Base-by-base conservation (phyloP, 1,140 invertebrate species). In the Phymastichus coffea region DNA sequence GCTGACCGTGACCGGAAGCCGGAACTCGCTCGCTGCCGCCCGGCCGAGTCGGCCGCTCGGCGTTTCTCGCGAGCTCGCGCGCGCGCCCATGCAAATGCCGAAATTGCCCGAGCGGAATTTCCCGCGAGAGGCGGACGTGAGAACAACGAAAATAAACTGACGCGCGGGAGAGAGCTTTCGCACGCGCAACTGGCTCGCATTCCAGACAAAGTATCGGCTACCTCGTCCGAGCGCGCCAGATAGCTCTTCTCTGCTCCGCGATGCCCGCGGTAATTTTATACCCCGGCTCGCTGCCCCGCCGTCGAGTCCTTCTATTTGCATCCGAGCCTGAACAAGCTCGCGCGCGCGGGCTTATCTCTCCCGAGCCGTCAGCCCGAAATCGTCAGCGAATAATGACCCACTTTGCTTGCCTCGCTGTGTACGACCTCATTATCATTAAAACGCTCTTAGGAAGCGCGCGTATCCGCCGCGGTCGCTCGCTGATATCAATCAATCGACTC, bases 171-270 rank as follows among this genome's bases (percentile, higher is more conserved):
- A 37, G n/a, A 23, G 28, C 28, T 30, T 6, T 12, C 6, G 28
- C 28, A 8, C 28, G 28, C 28, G 28, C 6, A 30, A 30, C 28
- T 6, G 12, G 28, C 12, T 12, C 6, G 28, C 70, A 71, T 71
- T 71, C 71, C 69, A 70, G 69, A 70, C 69, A 71, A 71, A 73
- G 67, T 73, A 70, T 67, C 66, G 57, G 66, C 30, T 14, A n/a
- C 37, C 37, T 14, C 37, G 4, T 15, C 37, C 15, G 10, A 6
- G 4, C 10, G 7, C 15, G 37, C 9, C 37, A 15, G 6, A 40
- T 40, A 40, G n/a, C 26, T 26, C 46, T 9, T 15, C 23, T 20
- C 19, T 52, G 38, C 15, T 8, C 37, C n/a, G 12, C 43, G 35
- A 1, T 58, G 33, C 47, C 54, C 56, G 38, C 65, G 49, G 56